Base-by-base conservation (phyloP, 2,113 vertebrate genomes). In the Brachirus orientalis region DNA sequence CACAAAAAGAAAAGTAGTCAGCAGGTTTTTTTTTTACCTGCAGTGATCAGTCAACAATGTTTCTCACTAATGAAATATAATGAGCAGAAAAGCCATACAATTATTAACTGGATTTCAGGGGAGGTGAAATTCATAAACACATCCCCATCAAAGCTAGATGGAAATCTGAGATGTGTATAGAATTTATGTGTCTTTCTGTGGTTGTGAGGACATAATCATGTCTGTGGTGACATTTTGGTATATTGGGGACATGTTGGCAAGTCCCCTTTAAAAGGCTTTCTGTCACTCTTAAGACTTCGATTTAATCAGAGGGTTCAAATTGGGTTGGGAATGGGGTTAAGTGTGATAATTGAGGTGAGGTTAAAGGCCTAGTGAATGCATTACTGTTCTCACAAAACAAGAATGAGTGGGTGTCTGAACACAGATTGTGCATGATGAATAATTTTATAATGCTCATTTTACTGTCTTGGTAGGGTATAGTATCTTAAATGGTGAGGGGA, bases 91-190 rank as follows among this genome's bases (percentile, higher is more conserved):
- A 64, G 52, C 46, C 55, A 67, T 71, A 62, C 3, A 44, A 59
- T 53, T 47, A 37, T 68, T 83, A 84, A 87, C 79, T 90, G 85
- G 84, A 84, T 88, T 88, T 83, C 37, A 77, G 52, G 48, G 46
- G 48, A 74, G 61, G 48, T 47, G 38, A 79, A 69, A 75, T 75
- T 62, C 82, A 84, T 82, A 75, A 68, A 67, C 40, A 69, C 55
- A 19, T 66, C 60, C 48, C 51, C 56, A 17, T 62, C 35, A 47
- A 50, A 55, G 20, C 18, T 63, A 69, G 63, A 78, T 67, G 14
- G 46, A 43, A 74, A 76, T 63, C 12, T 44, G 45, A 67, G 35
- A 46, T 54, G 58, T 58, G 67, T 52, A 45, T 20, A 16, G 28
- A 7, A 6, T 35, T 3, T 53, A 1, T 41, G 40, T 56, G 54